A percentile compares a stretch with the other conserved stretches of the same genome.
Conservation (phyloP, 1,140 invertebrate species). For the Drosophila kepulauana region DNA sequence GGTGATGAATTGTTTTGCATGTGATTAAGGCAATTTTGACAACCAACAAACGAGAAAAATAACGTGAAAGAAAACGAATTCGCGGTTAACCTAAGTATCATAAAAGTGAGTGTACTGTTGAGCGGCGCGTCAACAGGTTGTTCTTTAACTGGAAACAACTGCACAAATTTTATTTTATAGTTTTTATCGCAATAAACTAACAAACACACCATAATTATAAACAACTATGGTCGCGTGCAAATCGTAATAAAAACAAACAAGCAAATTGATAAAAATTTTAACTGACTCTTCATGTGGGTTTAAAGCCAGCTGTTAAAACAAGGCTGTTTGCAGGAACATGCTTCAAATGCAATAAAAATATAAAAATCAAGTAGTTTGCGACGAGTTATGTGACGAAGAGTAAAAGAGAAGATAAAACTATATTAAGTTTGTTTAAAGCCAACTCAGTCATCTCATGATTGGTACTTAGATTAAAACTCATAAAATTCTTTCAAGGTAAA, state of each 20-base stretch:
- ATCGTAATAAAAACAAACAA: slow-evolving; percentile 7
- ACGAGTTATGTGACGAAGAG: neutral
- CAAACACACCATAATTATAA: slow-evolving; percentile 13
- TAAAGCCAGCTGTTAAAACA: slow-evolving; percentile 16
- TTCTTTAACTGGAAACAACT: neutral
- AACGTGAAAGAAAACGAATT: slow-evolving; percentile 27
- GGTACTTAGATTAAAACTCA: neutral
- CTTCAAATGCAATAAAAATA: neutral
- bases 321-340: no score
- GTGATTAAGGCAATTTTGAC: slow-evolving; percentile 27
- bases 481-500: neutral
- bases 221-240: slow-evolving; percentile 29
- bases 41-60: slow-evolving; percentile 8
- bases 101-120: neutral
- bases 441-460: no score
- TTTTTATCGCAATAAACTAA: slow-evolving; percentile 21
- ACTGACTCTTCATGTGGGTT: neutral
- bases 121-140: slow-evolving; percentile 17
- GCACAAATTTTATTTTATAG: slow-evolving; percentile 1
- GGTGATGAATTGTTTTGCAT: slow-evolving; percentile 30
- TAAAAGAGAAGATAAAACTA: neutral
- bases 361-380: neutral
- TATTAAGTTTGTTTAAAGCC: no score
- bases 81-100: neutral
- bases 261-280: slow-evolving; percentile 14